phyloP scores from a whole-genome alignment of 2,888 invertebrate species.

The Lissocephala sabroskyi region DNA sequence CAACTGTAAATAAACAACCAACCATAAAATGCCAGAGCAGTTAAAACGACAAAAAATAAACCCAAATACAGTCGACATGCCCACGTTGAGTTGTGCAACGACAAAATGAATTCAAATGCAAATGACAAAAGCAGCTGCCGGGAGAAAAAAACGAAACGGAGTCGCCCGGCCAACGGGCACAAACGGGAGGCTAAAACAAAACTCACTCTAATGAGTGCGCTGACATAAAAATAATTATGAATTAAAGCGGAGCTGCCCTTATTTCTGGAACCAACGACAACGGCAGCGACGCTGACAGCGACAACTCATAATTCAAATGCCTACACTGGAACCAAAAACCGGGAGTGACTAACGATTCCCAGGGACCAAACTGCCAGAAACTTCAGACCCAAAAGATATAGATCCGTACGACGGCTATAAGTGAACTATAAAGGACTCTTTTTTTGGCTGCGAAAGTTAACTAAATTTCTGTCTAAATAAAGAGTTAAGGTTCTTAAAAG shows the following conservation, averaged over 20 bases:
- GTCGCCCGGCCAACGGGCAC: background rate
- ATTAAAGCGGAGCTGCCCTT: constrained; percentile 51
- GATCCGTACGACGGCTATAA: no score
- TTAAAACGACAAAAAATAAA: no score
- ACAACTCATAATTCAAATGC: constrained; percentile 56
- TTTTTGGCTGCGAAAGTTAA: no score
- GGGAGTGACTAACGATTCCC: no score
- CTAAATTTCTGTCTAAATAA: no score
- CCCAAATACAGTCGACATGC: background rate
- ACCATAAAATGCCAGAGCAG: background rate
- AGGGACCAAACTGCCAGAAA: no score
- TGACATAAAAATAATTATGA: constrained; percentile 63
- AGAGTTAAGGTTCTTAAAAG: no score
- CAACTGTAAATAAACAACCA: background rate
- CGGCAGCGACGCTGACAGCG: no score
- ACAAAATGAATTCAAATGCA: constrained; percentile 16
- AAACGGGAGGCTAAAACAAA: constrained; percentile 10
- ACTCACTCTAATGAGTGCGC: constrained; percentile 51
- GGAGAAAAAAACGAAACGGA: constrained; percentile 6
- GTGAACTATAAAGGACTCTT: no score
- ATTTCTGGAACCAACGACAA: constrained; percentile 8
- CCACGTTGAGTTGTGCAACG: no score
- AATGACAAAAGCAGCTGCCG: constrained; percentile 40
- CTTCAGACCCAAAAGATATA: no score
- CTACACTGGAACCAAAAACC: no score